Conservation (phyloP, 2,888 invertebrate species). For the Chrysolina haemoptera region DNA sequence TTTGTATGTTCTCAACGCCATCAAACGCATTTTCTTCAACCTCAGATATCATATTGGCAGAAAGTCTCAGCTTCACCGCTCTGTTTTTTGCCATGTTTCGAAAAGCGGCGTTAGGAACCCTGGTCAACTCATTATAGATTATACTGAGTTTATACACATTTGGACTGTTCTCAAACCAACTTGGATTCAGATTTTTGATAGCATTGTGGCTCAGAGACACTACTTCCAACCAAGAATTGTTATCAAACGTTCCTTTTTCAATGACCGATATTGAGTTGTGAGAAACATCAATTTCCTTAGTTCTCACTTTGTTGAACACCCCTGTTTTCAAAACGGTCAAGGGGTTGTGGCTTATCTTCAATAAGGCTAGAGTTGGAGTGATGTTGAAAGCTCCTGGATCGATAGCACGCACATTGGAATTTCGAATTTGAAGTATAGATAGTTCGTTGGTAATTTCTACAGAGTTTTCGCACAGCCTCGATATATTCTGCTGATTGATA, state of each 20-base stretch:
- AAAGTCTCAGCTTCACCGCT: slow-evolving; percentile 58
- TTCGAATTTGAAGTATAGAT: slow-evolving; percentile 56
- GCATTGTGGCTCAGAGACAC: slow-evolving; percentile 59
- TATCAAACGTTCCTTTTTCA: slow-evolving; percentile 59
- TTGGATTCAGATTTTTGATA: slow-evolving; percentile 56
- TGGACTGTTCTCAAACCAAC: slow-evolving; percentile 61
- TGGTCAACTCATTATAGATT: slow-evolving; percentile 58
- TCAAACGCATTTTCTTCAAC: slow-evolving; percentile 57
- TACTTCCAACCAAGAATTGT: slow-evolving; percentile 60
- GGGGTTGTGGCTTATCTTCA: slow-evolving; percentile 58
- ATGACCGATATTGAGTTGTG: slow-evolving; percentile 58
- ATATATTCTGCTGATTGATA: slow-evolving; percentile 50
- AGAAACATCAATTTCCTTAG: slow-evolving; percentile 61
- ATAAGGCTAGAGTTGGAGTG: slow-evolving; percentile 55
- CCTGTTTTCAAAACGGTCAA: slow-evolving; percentile 55
- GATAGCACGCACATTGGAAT: slow-evolving; percentile 56
- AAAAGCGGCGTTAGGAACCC: slow-evolving; percentile 57
- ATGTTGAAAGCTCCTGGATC: slow-evolving; percentile 60
- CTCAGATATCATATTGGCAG: slow-evolving; percentile 58
- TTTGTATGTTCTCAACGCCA: slow-evolving; percentile 50
- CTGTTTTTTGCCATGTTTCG: slow-evolving; percentile 55
- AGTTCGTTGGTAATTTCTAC: slow-evolving; percentile 55
- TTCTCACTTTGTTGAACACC: slow-evolving; percentile 58
- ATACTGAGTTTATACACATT: slow-evolving; percentile 60
- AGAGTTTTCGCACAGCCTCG: slow-evolving; percentile 50